Evolutionary conservation across 2,113 vertebrate species (phyloP), one percentile per base, ranked within the genome.

Genomic region (Thunnus maccoyii): DNA sequence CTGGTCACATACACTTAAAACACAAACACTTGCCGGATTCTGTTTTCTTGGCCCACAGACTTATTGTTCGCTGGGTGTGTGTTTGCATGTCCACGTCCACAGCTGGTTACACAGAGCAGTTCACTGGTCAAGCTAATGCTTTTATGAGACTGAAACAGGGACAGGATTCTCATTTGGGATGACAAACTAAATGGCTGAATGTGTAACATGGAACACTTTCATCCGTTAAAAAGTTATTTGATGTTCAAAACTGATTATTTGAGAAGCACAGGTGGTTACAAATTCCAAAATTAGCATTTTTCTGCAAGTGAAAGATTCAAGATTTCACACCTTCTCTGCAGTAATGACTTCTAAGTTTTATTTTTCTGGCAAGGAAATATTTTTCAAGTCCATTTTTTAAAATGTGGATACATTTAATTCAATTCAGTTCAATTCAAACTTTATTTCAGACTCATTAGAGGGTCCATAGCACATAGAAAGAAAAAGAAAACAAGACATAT

Each of bases 31-130:
- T 10, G 2, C 48, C 5, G 0, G 36, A 76, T 20, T 72, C 32
- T 81, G 72, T 89, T 89, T 76, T 85, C 82, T 81, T 65, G 73
- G 80, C 75, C 82, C 78, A 87, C 85, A 80, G 20, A 41, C 62
- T 78, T 78, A 83, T 81, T 92, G 87, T 78, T 80, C 11, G 6
- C 47, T 86, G 83, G 72, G 85, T 74, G 83, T 87, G 84, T 89
- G 79, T 88, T 62, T 87, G 74, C 9, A 25, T 69, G 74, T 72
- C 66, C 65, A 46, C 51, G 9, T 80, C 68, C 78, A 85, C 90
- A 89, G 90, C 81, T 92, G 88, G 67, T 86, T 57, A 88, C 84
- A 92, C 85, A 77, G 47, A 82, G 46, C 60, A 54, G 0, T 16
- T 44, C 0, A 32, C 32, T 8, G n/a, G 44, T 64, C 62, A 62